phyloP scores from a whole-genome alignment of 2,797 vertebrate genomes.

The Pelobates cultripes region DNA sequence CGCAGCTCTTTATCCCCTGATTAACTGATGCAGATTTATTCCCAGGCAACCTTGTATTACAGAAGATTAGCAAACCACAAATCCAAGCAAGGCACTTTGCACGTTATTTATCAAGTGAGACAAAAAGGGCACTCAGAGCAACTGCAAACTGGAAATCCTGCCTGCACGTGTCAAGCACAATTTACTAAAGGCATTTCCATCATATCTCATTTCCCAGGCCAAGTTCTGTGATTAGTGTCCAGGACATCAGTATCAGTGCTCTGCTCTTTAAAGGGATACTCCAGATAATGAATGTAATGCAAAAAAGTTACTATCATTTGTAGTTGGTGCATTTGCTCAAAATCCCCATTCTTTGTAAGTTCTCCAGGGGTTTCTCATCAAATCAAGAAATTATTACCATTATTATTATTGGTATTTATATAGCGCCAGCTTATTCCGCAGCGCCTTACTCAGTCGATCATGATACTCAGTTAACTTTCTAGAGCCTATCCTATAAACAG shows the following conservation, averaged over 20 bases:
- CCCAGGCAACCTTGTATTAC: slow-evolving; percentile 66
- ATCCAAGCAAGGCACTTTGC: slow-evolving; percentile 61
- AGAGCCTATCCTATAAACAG: no score
- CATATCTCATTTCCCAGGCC: slow-evolving; percentile 23
- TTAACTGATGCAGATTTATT: slow-evolving; percentile 68
- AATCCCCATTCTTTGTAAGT: no score
- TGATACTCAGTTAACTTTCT: no score
- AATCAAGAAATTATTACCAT: no score
- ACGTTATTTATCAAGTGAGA: slow-evolving; percentile 54
- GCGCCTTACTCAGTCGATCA: no score
- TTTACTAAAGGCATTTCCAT: slow-evolving; percentile 39
- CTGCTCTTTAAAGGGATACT: background rate
- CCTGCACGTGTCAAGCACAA: slow-evolving; percentile 46
- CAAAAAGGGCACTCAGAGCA: slow-evolving; percentile 50
- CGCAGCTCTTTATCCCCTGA: slow-evolving; percentile 70
- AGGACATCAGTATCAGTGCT: slow-evolving; percentile 14
- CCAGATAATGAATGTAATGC: no score
- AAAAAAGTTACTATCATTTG: no score
- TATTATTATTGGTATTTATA: no score
- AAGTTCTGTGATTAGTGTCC: slow-evolving; percentile 10
- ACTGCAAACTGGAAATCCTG: slow-evolving; percentile 36
- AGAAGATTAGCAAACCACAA: slow-evolving; percentile 61
- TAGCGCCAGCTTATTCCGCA: no score
- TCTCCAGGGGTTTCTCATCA: no score
- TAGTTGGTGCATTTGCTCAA: no score